Evolutionary conservation across 2,888 invertebrate species (phyloP), one percentile per base, ranked within the genome.

Genomic region (Entomobrya proxima): DNA sequence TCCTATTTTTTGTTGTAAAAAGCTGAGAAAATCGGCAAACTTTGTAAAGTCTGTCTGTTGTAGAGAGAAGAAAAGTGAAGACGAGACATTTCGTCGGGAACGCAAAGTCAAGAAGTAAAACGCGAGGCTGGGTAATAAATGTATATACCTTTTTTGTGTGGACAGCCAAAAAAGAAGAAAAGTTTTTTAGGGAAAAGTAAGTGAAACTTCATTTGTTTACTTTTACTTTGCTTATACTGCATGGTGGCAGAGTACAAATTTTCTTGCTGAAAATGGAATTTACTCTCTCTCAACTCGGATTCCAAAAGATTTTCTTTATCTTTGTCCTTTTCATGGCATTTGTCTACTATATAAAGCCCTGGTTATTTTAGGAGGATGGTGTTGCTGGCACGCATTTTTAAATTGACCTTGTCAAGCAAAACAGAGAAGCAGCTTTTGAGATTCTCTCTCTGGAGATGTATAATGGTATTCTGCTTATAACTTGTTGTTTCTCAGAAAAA

Each of bases 321-420:
- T 55, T 52, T 76, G 35, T 40, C 37, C 35, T 67, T 67, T 67
- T 61, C 61, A 24, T 69, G 40, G 27, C 44, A 69, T 44, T 47
- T 69, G 13, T 50, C 13, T 40, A 11, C 37, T 67, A 37, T 35
- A 21, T 67, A 15, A 67, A 67, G 30, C 44, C 18, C 32, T 74
- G 47, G 74, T 37, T n/a, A n/a, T 3, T 61, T 52, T 21, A 35
- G 72, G 1, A 27, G 55, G 18, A 9, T 67, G 67, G 67, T 67
- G 67, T 67, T 47, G 30, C 15, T 52, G 44, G 61, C 83, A 76
- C 83, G 83, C 83, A 83, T 83, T 47, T 69, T 69, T 67, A 83
- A 83, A 83, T 83, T 83, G 83, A 83, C 83, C 83, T 83, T 83
- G 83, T 83, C 83, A 83, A 83, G 72, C n/a, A 69, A 69, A 69